Evolutionary conservation across 2,113 vertebrate species (phyloP), one percentile per base, ranked within the genome.

Genomic region (Myrmecobius fasciatus): DNA sequence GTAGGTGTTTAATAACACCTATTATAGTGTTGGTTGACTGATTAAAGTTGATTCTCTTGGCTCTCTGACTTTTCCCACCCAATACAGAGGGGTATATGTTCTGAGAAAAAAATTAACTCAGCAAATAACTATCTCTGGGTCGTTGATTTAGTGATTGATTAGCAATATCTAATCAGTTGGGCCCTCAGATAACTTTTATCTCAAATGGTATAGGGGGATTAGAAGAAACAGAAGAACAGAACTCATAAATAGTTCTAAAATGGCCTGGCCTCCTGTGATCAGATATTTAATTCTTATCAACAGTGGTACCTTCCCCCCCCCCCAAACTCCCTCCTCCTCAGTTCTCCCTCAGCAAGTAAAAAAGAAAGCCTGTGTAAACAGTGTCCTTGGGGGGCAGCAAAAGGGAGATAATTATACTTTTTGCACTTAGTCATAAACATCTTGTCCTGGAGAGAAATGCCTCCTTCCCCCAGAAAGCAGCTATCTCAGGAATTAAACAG

Each of bases 341-440:
- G 28, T 90, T 51, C 47, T 48, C 36, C 46, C 89, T 90, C 36
- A 52, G 75, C 53, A 12, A 25, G 8, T 43, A 36, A 31, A 28
- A 6, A 3, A 24, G 4, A 90, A 25, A 94, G 83, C 94, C 90
- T 89, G 25, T 95, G 95, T 92, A 96, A 98, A 97, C 4, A 52
- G 75, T 91, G 94, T 89, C 95, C 96, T 97, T 97, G 97, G 48
- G 89, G 48, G 67, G 17, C 10, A 24, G 3, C 51, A 48, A 95
- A 54, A 36, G 48, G 94, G 54, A 94, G 91, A 98, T 97, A 98
- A 98, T 97, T 91, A 93, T 97, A 98, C 53, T 83, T 96, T 96
- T 97, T 95, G 96, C 95, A 98, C 91, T 96, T 89, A 53, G 4
- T 93, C 94, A 54, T 96, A 92, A 94, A 94, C 92, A 92, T 95